These are phyloP conservation scores for Myiozetetes cayanensis DNA, from an alignment of 2,113 vertebrate genomes.

Conservation along the genomic window DNA sequence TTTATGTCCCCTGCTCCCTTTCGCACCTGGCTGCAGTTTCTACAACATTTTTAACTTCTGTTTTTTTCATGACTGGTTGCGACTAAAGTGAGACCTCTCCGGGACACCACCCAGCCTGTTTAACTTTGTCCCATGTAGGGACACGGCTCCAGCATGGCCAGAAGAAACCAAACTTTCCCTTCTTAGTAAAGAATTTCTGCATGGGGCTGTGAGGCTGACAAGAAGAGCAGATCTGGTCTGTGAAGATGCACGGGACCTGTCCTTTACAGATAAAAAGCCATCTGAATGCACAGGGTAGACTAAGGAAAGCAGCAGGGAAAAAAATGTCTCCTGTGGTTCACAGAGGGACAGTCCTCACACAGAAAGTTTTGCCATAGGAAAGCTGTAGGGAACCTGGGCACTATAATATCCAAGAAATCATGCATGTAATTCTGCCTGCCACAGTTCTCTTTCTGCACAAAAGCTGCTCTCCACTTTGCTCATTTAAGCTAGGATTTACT, in stretches of 20 bases:
- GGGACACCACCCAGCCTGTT: not conserved
- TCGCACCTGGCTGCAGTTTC: constrained; percentile 69
- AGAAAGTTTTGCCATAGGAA: not conserved
- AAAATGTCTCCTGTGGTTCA: fast-evolving
- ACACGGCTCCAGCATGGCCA: fast-evolving
- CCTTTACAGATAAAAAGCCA: not conserved
- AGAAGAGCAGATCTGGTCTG: not conserved
- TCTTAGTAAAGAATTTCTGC: not conserved
- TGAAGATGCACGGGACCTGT: not conserved
- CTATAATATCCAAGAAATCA: not conserved
- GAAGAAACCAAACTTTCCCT: not conserved
- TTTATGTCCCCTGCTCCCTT: constrained; percentile 68
- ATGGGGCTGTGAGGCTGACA: not conserved
- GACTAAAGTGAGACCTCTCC: not conserved
- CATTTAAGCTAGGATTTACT: not conserved
- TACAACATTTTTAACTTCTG: constrained; percentile 32
- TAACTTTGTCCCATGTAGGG: not conserved
- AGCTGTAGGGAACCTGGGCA: not conserved
- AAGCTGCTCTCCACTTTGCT: not conserved
- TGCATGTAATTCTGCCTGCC: fast-evolving
- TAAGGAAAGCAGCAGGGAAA: not conserved
- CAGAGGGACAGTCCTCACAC: not conserved
- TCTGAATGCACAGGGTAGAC: not conserved
- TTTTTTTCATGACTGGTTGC: not conserved
- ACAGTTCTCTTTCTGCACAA: not conserved